Conservation (phyloP, 2,797 vertebrate genomes). For the Diglossa cyanea region DNA sequence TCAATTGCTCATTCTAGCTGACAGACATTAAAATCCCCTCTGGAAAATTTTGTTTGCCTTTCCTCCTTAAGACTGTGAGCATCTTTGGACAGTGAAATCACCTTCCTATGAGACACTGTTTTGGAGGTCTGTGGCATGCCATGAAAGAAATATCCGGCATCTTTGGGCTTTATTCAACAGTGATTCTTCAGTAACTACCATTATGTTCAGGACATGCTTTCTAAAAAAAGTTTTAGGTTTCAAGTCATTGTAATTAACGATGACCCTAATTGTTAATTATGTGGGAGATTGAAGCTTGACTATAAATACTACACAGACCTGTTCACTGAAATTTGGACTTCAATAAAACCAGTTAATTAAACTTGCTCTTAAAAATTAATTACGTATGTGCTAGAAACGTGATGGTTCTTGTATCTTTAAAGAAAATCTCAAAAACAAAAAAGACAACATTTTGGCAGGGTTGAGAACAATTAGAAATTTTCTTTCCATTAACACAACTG, state of each 20-base stretch:
- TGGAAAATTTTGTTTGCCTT: neutral
- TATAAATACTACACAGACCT: slow-evolving; percentile 21
- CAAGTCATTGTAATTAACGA: slow-evolving; percentile 5
- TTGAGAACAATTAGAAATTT: slow-evolving; percentile 63
- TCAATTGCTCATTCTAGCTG: neutral
- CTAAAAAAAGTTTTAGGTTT: neutral
- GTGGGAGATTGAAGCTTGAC: neutral
- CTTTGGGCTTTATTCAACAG: neutral
- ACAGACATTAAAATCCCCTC: neutral
- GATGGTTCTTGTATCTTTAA: slow-evolving; percentile 71
- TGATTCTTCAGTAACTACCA: neutral
- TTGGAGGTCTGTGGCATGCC: neutral
- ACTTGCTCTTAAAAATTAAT: slow-evolving; percentile 50
- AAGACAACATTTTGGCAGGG: slow-evolving; percentile 54
- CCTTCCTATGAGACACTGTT: neutral
- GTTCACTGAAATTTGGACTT: slow-evolving; percentile 34
- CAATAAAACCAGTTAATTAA: slow-evolving; percentile 62
- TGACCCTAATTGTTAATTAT: slow-evolving; percentile 27
- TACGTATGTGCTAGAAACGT: slow-evolving; percentile 57
- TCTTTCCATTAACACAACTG: slow-evolving; percentile 68
- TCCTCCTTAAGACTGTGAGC: neutral
- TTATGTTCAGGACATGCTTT: neutral
- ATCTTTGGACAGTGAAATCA: slow-evolving; percentile 14
- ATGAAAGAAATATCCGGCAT: neutral
- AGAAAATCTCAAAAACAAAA: slow-evolving; percentile 45